Conservation (phyloP, 2,888 invertebrate species). For the Heteropelma amictum region DNA sequence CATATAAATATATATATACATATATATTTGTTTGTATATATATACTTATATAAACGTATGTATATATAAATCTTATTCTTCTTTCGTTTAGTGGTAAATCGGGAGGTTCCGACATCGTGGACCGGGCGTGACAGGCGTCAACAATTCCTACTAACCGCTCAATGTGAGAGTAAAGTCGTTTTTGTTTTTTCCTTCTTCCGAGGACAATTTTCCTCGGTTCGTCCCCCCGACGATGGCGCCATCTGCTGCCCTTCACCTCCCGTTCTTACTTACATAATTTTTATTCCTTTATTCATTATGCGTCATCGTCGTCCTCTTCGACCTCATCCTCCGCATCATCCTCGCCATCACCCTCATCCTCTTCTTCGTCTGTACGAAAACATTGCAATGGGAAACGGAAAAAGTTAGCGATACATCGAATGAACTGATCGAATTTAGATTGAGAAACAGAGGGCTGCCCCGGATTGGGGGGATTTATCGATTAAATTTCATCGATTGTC, state of each 20-base stretch:
- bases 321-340: conserved; percentile 52
- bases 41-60: too few species aligned
- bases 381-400: neutral
- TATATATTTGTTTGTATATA: conserved; percentile 19
- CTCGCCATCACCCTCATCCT: conserved; percentile 67
- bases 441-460: neutral
- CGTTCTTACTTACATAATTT: conserved; percentile 74
- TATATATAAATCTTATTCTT: too few species aligned
- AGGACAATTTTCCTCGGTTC: conserved; percentile 69
- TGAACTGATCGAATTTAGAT: too few species aligned
- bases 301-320: conserved; percentile 75
- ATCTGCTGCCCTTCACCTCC: conserved; percentile 68
- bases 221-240: conserved; percentile 72
- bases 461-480: conserved; percentile 14
- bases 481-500: conserved; percentile 20
- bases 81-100: conserved; percentile 67
- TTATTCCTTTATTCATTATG: conserved; percentile 74
- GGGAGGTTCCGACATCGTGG: conserved; percentile 71
- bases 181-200: conserved; percentile 60
- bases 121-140: conserved; percentile 70
- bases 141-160: conserved; percentile 76
- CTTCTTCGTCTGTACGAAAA: conserved; percentile 72
- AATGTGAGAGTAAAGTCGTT: conserved; percentile 76
- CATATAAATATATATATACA: conserved; percentile 22
- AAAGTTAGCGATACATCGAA: neutral